Percentiles rank a stretch among this genome's conserved stretches.
Conservation (phyloP, 35 echinoderm and acorn worm species). For the Lytechinus pictus region DNA sequence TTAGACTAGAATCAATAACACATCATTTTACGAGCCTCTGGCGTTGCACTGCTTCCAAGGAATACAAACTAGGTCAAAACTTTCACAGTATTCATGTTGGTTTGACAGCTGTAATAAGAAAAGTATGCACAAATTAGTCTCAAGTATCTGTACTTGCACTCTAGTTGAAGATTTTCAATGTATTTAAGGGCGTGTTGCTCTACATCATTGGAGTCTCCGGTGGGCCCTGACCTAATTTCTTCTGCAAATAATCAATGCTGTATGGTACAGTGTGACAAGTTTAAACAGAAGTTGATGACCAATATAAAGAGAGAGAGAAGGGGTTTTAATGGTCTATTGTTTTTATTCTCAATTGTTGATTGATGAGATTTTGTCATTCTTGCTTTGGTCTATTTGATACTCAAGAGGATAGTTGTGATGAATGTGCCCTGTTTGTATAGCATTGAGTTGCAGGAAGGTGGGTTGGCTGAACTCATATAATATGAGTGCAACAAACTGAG, state of each 20-base stretch:
- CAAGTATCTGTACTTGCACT: not conserved
- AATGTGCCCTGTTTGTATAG: not conserved
- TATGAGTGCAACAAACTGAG: not conserved
- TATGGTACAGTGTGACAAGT: not conserved
- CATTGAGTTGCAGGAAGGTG: not conserved
- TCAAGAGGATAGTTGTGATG: not conserved
- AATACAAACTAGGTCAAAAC: not conserved
- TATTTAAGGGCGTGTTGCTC: not conserved
- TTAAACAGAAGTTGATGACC: not conserved
- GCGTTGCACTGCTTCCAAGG: not conserved
- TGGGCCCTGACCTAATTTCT: not conserved
- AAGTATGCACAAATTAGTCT: slow-evolving; percentile 19
- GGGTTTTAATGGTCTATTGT: not conserved
- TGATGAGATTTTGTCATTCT: not conserved
- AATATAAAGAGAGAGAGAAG: not conserved
- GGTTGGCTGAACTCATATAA: not conserved
- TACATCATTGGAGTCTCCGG: not conserved
- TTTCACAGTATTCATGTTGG: not conserved
- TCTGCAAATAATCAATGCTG: not conserved
- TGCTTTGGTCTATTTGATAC: not conserved
- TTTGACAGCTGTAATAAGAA: slow-evolving; percentile 13
- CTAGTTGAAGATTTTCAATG: not conserved
- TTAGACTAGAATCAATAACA: not conserved
- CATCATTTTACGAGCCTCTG: not conserved
- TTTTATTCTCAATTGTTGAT: not conserved